phyloP scores from a whole-genome alignment of 2,113 vertebrate genomes.

The Sprattus sprattus region DNA sequence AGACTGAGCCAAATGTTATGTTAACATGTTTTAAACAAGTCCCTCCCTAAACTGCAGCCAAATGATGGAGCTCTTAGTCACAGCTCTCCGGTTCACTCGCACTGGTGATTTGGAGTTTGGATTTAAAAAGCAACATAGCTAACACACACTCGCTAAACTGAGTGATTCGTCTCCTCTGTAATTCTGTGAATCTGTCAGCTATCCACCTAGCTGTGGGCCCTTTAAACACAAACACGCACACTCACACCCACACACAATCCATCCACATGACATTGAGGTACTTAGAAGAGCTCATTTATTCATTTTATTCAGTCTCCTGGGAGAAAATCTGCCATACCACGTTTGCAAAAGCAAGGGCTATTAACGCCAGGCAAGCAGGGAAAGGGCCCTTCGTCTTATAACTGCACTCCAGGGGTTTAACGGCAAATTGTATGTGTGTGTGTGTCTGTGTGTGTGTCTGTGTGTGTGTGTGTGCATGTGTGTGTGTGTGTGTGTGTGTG shows the following conservation, averaged over 20 bases:
- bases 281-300: slow-evolving; percentile 42
- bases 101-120: background rate
- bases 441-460: background rate
- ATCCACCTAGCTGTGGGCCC: background rate
- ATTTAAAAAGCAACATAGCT: background rate
- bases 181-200: background rate
- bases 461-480: background rate
- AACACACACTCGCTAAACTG: background rate
- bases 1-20: background rate
- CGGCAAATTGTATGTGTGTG: slow-evolving; percentile 26
- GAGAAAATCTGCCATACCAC: slow-evolving; percentile 39
- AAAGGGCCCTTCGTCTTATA: slow-evolving; percentile 44
- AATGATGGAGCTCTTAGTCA: background rate
- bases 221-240: slow-evolving; percentile 14
- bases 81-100: background rate
- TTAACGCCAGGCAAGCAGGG: slow-evolving; percentile 38
- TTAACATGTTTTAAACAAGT: background rate
- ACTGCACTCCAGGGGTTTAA: slow-evolving; percentile 47
- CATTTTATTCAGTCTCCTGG: slow-evolving; percentile 41
- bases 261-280: slow-evolving; percentile 37
- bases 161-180: background rate
- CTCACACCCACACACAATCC: background rate
- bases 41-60: background rate
- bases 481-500: background rate
- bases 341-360: slow-evolving; percentile 44